Evolutionary conservation across 2,797 vertebrate genomes (phyloP), one percentile per base, ranked within the genome.

Genomic region (Acanthurus lineatus): DNA sequence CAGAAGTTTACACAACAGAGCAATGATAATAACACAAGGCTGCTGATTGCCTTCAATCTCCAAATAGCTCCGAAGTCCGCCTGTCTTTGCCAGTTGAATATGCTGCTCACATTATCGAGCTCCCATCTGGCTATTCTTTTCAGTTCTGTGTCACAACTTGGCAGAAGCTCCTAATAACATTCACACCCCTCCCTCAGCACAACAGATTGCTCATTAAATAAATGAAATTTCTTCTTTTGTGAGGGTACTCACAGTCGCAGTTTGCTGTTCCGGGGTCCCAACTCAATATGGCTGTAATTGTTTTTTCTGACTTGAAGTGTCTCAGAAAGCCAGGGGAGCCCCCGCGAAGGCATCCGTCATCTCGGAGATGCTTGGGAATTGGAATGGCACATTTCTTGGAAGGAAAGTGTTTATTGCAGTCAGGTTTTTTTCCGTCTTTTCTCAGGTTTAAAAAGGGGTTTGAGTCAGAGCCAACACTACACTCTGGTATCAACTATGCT

Each of bases 401-500:
- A 12, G 38, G 63, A 49, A 45, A 17, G 0, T 60, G 42, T 74
- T 82, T 84, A 57, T 85, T 86, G 57, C 45, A 66, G 22, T 72
- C 2, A 5, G 25, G 2, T 25, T 25, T 25, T 40, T 52, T 66
- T 59, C 67, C 9, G 81, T 69, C 19, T 73, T 7, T 87, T 91
- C 87, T 49, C 92, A 99, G 98, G 98, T 99, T 97, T 93, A 97
- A 95, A 94, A 97, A 95, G 89, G 98, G 97, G 0, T 99, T 99
- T 93, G 98, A 98, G 89, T 99, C 98, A 0, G 98, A 99, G 95
- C 98, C 98, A 90, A 98, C 97, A 0, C 93, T 99, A 70, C 98
- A 98, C 90, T 98, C 98, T 28, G 98, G 98, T 68, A 99, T 99
- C 93, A 98, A 98, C 95, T 99, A 98, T 35, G 98, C 98, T 0